A percentile compares a stretch with the other conserved stretches of the same genome.
Conservation (phyloP, 2,797 vertebrate genomes). For the Sebastolobus alascanus region DNA sequence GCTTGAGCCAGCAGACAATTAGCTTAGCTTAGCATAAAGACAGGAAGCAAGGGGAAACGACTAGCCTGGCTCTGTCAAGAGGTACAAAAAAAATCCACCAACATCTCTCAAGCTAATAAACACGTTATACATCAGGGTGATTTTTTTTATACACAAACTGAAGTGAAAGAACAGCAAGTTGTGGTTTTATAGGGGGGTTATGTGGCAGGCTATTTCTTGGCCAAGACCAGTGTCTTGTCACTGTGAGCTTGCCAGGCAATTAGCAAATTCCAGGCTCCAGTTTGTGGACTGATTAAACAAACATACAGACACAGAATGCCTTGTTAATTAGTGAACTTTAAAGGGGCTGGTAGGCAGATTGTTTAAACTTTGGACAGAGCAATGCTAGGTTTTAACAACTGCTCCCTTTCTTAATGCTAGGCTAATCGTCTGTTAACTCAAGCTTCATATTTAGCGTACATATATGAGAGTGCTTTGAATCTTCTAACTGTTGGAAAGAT, state of each 20-base stretch:
- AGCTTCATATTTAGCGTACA: not conserved
- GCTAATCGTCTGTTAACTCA: not conserved
- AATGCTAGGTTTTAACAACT: not conserved
- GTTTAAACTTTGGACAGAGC: not conserved
- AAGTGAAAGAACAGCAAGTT: not conserved
- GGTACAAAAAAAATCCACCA: not conserved
- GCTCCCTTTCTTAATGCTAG: not conserved
- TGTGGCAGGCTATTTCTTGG: not conserved
- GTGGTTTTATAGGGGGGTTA: not conserved
- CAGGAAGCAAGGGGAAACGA: not conserved
- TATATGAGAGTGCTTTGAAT: not conserved
- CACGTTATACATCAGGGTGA: not conserved
- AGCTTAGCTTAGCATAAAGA: not conserved
- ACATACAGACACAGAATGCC: not conserved
- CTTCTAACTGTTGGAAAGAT: not conserved
- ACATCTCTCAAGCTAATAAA: not conserved
- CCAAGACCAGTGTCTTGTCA: not conserved
- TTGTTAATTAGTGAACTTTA: conserved; percentile 16
- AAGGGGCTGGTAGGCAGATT: not conserved
- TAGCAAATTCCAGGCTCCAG: not conserved
- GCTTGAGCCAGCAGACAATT: not conserved
- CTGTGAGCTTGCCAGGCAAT: conserved; percentile 1
- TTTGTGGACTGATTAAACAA: conserved; percentile 5
- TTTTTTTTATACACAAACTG: not conserved
- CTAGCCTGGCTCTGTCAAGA: not conserved